A percentile compares a stretch with the other conserved stretches of the same genome.
phyloP scores from a whole-genome alignment of 2,113 vertebrate species.

The Climacteris rufus region DNA sequence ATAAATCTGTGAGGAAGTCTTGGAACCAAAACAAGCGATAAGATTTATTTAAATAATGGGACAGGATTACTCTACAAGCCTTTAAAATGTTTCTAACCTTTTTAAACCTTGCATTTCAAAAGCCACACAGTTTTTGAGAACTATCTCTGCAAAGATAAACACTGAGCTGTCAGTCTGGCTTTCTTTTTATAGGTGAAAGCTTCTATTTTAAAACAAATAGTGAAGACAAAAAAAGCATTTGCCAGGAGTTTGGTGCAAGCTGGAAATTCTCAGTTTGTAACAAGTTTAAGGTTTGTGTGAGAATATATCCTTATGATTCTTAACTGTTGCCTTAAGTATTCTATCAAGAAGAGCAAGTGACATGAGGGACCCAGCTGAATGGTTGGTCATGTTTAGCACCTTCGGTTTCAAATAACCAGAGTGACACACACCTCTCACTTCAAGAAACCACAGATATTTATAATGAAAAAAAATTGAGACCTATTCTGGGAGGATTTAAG shows the following conservation, averaged over 20 bases:
- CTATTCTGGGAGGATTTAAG: background rate
- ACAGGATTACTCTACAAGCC: background rate
- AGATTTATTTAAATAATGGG: background rate
- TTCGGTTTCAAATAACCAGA: background rate
- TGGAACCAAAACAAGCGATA: background rate
- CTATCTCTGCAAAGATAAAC: background rate
- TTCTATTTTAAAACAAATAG: background rate
- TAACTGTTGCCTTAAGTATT: background rate
- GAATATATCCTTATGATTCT: background rate
- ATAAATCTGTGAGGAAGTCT: background rate
- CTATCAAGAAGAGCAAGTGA: background rate
- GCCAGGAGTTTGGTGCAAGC: background rate
- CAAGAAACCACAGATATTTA: background rate
- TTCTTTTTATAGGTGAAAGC: background rate
- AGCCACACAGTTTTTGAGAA: background rate
- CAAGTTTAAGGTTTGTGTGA: background rate
- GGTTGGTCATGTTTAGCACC: background rate
- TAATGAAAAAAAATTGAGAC: background rate
- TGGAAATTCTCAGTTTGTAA: background rate
- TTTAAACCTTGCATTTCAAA: background rate
- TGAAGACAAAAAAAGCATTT: background rate
- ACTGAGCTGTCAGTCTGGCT: background rate
- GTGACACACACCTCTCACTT: background rate
- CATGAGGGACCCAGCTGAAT: background rate
- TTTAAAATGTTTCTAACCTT: background rate